A percentile compares a stretch with the other conserved stretches of the same genome.
These are phyloP conservation scores for Rhopalosiphum maidis DNA, from an alignment of 1,140 invertebrate species.

Conservation along the genomic window DNA sequence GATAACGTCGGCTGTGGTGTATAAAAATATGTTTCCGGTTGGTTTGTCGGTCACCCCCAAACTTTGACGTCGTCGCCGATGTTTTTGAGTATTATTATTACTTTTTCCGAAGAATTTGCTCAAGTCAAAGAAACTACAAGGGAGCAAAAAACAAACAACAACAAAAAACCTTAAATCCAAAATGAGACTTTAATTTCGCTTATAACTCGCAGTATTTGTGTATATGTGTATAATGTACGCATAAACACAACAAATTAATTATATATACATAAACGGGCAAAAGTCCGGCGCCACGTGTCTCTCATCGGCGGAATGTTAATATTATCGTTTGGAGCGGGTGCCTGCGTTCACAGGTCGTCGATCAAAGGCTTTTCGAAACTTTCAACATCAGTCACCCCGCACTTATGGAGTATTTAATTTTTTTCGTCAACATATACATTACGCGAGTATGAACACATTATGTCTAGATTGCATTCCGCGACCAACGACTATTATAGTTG, in stretches of 20 bases:
- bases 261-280: constrained; percentile 17
- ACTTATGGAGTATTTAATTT: not conserved
- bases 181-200: constrained; percentile 29
- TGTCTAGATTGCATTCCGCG: not conserved
- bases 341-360: constrained; percentile 29
- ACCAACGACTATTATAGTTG: not conserved
- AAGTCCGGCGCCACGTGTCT: constrained; percentile 30
- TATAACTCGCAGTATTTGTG: not conserved
- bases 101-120: constrained; percentile 21
- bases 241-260: constrained; percentile 33
- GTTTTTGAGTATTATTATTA: not conserved
- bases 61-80: not conserved
- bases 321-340: constrained; percentile 32
- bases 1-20: not conserved
- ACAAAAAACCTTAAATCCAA: not conserved
- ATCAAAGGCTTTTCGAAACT: constrained; percentile 41
- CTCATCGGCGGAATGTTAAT: constrained; percentile 46
- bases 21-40: constrained; percentile 18
- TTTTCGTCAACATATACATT: not conserved
- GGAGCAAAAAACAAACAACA: not conserved
- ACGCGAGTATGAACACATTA: not conserved
- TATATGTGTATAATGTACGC: not conserved
- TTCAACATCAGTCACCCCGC: not conserved
- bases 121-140: constrained; percentile 14
- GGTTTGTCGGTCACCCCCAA: not conserved